Evolutionary conservation across 1,140 invertebrate genomes (phyloP), one percentile per base, ranked within the genome.

Genomic region (Lucilia cuprina): DNA sequence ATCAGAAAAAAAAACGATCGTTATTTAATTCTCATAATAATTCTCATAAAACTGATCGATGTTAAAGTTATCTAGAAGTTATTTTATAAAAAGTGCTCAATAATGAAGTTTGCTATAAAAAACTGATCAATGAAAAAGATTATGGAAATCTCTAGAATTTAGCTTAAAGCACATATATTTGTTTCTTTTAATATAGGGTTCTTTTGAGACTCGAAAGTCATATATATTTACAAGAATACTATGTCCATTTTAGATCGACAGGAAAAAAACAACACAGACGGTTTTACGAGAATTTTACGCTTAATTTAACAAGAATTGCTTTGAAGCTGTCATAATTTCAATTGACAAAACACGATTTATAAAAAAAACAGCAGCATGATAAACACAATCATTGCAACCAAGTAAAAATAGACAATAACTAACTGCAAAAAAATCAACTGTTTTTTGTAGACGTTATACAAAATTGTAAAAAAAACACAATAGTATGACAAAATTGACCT

Each of bases 241-340:
- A 41, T 41, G 41, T 41, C 41, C 41, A 55, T 55, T 17, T 55
- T 30, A 30, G 25, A 30, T 30, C 25, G 1, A 55, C 12, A 55
- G 12, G 1, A 55, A 55, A 55, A 49, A 49, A 75, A 1, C 5
- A 9, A 75, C 21, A 75, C 12, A 14, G 74, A 75, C 25, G 30
- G 13, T 25, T 75, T 30, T 75, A 75, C 74, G 25, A 75, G 74
- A 41, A 77, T 80, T 80, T 80, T 50, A 80, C 77, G 77, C 77
- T 80, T 80, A 80, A 80, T 80, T 80, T 80, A 80, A 80, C 77
- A 80, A 80, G 77, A 80, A 49, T 80, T 21, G 17, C n/a, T 21
- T 70, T 21, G 65, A 21, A 70, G 65, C 65, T 70, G 65, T 70
- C 65, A 70, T 70, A 70, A 21, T 70, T 80, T 80, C 41, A 80